Percentiles rank a stretch among this genome's conserved stretches.
These are phyloP conservation scores for Sthenelais limicola DNA, from an alignment of 2,888 invertebrate species.

Conservation along the genomic window DNA sequence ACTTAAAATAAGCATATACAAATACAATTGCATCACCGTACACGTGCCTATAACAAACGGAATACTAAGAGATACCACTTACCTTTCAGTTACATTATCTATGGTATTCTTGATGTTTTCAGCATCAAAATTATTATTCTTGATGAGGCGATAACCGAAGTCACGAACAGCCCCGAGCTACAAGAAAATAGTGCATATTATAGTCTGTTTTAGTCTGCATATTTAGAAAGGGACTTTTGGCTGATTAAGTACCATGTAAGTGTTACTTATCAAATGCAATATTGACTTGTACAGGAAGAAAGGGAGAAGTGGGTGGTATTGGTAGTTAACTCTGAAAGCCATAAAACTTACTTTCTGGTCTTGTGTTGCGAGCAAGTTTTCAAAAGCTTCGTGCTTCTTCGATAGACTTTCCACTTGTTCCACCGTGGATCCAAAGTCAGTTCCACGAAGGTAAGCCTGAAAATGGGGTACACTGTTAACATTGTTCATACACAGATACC, in stretches of 20 bases:
- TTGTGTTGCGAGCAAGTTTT: constrained; percentile 97
- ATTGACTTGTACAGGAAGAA: background rate
- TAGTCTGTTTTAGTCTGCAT: too few relatives aligned
- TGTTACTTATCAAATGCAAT: too few relatives aligned
- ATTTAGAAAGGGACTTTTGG: too few relatives aligned
- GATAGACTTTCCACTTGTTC: constrained; percentile 98
- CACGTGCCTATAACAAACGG: too few relatives aligned
- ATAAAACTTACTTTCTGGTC: constrained; percentile 80
- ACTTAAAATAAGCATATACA: too few relatives aligned
- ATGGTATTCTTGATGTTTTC: constrained; percentile 84
- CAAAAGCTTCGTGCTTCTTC: constrained; percentile 99
- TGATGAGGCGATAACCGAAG: constrained; percentile 88
- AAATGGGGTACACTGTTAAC: constrained; percentile 34
- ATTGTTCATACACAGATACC: too few relatives aligned
- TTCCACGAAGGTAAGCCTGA: constrained; percentile 71
- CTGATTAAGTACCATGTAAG: too few relatives aligned
- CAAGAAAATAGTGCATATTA: constrained; percentile 42
- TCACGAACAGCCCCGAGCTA: constrained; percentile 82
- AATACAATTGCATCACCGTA: background rate
- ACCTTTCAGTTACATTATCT: constrained; percentile 77
- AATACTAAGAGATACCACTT: too few relatives aligned
- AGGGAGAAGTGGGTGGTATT: background rate
- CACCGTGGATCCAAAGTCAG: constrained; percentile 95
- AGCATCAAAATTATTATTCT: constrained; percentile 90
- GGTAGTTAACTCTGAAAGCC: background rate